Percentiles rank a stretch among this genome's conserved stretches.
These are phyloP conservation scores for Cetoscarus ocellatus DNA, from an alignment of 2,797 vertebrate species.

Conservation along the genomic window DNA sequence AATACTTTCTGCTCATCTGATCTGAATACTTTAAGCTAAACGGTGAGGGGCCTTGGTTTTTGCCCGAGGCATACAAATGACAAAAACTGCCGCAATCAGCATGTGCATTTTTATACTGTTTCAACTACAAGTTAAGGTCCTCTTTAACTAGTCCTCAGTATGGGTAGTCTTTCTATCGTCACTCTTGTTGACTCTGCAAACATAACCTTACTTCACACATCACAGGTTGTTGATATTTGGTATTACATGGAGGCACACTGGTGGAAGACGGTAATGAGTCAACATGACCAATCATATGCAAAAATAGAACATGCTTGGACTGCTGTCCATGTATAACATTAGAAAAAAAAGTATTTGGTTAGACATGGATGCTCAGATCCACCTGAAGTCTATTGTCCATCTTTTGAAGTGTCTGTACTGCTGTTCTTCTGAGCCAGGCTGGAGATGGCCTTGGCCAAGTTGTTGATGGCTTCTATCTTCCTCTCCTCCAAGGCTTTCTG, in stretches of 20 bases:
- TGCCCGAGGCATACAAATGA: no score
- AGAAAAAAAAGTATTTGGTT: slow-evolving; percentile 15
- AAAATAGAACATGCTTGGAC: not conserved
- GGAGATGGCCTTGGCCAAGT: slow-evolving; percentile 84
- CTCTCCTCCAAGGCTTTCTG: slow-evolving; percentile 86
- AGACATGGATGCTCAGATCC: not conserved
- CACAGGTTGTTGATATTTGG: no score
- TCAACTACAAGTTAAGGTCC: no score
- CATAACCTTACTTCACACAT: no score
- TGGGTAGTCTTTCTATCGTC: no score
- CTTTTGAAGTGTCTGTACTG: slow-evolving; percentile 52
- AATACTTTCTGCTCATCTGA: no score
- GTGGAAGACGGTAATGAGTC: not conserved
- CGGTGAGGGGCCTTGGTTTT: no score
- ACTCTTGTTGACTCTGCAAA: no score
- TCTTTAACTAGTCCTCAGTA: no score
- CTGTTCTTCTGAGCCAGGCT: slow-evolving; percentile 78
- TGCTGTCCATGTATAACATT: not conserved
- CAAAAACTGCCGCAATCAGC: no score
- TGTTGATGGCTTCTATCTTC: slow-evolving; percentile 88
- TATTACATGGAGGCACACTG: not conserved
- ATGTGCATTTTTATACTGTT: no score
- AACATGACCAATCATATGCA: not conserved
- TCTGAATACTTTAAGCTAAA: no score
- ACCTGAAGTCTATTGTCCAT: slow-evolving; percentile 35